Evolutionary conservation across 1,140 invertebrate species (phyloP), one percentile per base, ranked within the genome.

Genomic region (Achatina immaculata): DNA sequence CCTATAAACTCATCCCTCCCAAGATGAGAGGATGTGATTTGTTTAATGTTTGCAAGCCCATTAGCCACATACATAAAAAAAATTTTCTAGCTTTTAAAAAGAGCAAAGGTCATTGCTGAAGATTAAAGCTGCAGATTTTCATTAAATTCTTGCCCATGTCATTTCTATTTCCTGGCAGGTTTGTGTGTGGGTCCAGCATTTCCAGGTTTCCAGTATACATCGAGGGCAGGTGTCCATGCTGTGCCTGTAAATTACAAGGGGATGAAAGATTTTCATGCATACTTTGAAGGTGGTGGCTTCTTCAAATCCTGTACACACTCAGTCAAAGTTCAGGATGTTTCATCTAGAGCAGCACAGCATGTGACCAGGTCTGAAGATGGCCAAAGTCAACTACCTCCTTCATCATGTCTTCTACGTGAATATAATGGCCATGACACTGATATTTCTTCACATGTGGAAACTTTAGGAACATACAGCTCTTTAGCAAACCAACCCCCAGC

Each of bases 241-340:
- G 85, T 82, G 14, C 73, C 81, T 9, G 36, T 85, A 6, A 34
- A 71, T 1, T 77, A 84, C 48, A 38, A 71, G 0, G 42, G 48
- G 72, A 66, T 36, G 16, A 3, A 36, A 24, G 66, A 72, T 40
- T 45, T 84, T 36, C 31, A 77, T 65, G 62, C 69, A 6, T 89
- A 88, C 45, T 83, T 83, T 45, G 83, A 87, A 73, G 88, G 88
- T n/a, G 88, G 88, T 21, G 86, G 87, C 21, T 77, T 75, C 42
- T 89, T 88, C 82, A 24, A 80, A 19, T 73, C 71, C 11, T 68
- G 83, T 28, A 42, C 11, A n/a, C 11, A 62, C 14, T 28, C 28
- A 24, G 31, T 28, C 21, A 62, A 28, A 9, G 36, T 24, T 7
- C 51, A 19, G 1, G 34, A 78, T 45, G 80, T 68, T 42, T 21